Base-by-base conservation (phyloP, 2,888 invertebrate species). In the Drosophila mimica region DNA sequence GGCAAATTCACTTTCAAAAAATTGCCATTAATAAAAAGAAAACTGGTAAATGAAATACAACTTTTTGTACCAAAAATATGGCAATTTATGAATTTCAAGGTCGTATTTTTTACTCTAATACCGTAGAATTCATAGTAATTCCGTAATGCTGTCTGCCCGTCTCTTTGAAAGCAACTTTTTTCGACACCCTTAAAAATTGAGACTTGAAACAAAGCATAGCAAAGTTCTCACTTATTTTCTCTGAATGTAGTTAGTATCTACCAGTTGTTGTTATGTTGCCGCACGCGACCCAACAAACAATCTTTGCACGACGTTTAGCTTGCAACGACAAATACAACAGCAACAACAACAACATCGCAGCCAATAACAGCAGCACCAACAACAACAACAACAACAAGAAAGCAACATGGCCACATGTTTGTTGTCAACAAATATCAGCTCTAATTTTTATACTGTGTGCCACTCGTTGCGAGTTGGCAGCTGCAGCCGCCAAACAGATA, bases 401-500 rank as follows among this genome's bases (percentile, higher is more conserved):
- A 79, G 33, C 58, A 83, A 88, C 77, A 75, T 59, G 58, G 70
- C 68, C 80, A 68, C 84, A 89, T 88, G 85, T 87, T 84, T 87
- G 82, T 84, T 84, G 83, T 84, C 89, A 84, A 88, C 89, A 89
- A 84, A 84, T 79, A 84, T 88, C 76, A 79, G 65, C 62, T 82
- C 79, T 76, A 79, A 84, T 87, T 81, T 87, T 81, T 66, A 78
- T 72, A 66, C 86, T 75, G 88, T 82, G 82, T 87, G 88, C 85
- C 66, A 79, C 68, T 65, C 54, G 70, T 33, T 38, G 66, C 36
- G 56, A 60, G 79, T 61, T 72, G 72, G 64, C 82, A 82, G 84
- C 84, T 83, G 79, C 69, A 85, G 46, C 54, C 30, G 61, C 49
- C 40, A 28, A 51, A 74, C 40, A 59, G 68, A 76, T 79, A 67